A percentile compares a stretch with the other conserved stretches of the same genome.
These are phyloP conservation scores for Athrips mouffetella DNA, from an alignment of 2,888 invertebrate genomes.

Conservation along the genomic window DNA sequence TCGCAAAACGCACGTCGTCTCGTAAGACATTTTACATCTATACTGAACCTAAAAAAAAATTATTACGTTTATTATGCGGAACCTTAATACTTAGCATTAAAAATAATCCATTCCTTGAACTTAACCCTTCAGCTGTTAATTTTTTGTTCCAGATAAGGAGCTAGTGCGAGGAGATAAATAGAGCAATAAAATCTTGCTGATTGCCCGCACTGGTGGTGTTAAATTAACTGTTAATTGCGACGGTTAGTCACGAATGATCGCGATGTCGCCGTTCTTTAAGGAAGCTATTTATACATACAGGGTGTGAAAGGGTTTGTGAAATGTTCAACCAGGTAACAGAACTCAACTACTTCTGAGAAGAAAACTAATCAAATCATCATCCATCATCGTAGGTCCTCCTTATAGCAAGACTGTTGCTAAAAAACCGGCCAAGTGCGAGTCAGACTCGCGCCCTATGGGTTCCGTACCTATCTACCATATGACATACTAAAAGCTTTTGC, in stretches of 20 bases:
- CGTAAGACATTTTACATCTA: no score
- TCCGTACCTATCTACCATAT: no score
- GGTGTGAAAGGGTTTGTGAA: background rate
- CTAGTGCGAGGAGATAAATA: slow-evolving; percentile 15
- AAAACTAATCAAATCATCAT: no score
- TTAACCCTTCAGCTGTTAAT: background rate
- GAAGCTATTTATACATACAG: slow-evolving; percentile 1
- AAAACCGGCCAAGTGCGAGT: no score
- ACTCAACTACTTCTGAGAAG: background rate
- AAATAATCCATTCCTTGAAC: background rate
- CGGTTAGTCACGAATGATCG: slow-evolving; percentile 9
- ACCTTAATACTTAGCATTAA: no score
- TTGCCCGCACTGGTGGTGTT: background rate
- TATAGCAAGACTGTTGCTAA: no score
- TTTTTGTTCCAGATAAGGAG: slow-evolving; percentile 15
- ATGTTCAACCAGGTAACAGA: background rate
- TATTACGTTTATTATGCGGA: no score
- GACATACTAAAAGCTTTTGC: no score
- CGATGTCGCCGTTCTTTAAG: slow-evolving; percentile 4
- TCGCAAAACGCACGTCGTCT: no score
- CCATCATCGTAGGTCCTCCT: no score
- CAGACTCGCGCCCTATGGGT: no score
- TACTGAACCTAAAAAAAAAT: no score
- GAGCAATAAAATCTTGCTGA: slow-evolving; percentile 13
- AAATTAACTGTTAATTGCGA: slow-evolving; percentile 9